Conservation (phyloP, 1,140 invertebrate species). For the Tribolium madens region DNA sequence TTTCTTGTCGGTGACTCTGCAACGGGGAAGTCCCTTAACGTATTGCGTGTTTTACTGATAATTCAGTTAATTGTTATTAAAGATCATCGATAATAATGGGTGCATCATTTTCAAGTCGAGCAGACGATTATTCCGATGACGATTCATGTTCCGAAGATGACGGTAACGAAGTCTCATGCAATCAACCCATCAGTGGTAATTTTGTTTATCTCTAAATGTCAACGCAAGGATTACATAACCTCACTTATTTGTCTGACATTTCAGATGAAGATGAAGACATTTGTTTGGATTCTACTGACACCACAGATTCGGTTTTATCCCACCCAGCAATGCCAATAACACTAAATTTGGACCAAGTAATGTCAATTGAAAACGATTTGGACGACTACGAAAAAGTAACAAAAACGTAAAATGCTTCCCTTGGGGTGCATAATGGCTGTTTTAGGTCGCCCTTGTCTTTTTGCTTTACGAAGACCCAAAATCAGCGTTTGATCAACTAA, state of each 20-base stretch:
- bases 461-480: conserved; percentile 52
- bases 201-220: background rate
- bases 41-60: background rate
- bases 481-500: conserved; percentile 47
- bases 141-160: background rate
- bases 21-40: conserved; percentile 2
- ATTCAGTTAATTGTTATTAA: background rate
- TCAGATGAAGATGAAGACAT: background rate
- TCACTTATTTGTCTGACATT: background rate
- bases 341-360: conserved; percentile 31
- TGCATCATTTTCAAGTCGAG: background rate
- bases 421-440: no score
- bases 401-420: no score
- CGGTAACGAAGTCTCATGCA: background rate
- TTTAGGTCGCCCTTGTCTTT: conserved; percentile 58
- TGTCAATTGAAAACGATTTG: conserved; percentile 47
- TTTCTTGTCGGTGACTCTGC: no score
- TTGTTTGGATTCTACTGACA: conserved; percentile 4
- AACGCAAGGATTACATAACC: background rate
- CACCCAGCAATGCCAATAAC: conserved; percentile 4
- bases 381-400: conserved; percentile 52
- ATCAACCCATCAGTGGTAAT: background rate
- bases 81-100: background rate
- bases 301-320: conserved; percentile 3
- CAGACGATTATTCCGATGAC: background rate